Conservation (phyloP, 2,113 vertebrate species). For the Gymnarchus niloticus region DNA sequence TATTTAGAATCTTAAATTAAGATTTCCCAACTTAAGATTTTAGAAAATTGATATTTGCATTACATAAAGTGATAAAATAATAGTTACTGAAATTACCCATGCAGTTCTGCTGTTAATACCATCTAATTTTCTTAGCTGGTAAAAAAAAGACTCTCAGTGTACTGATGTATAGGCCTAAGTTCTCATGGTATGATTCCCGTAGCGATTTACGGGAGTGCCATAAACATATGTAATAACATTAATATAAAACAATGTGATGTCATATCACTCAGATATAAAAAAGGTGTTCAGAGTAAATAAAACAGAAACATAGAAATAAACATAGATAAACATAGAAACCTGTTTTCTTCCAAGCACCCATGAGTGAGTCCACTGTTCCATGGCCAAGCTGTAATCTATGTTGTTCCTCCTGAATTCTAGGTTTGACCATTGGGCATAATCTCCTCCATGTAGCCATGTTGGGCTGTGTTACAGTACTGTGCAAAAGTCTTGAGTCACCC, state of each 20-base stretch:
- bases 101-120: not conserved
- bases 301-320: too few species aligned
- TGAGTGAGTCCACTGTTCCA: too few species aligned
- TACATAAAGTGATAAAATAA: not conserved
- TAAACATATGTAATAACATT: not conserved
- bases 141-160: not conserved
- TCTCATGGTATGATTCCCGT: not conserved
- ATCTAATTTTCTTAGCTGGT: not conserved
- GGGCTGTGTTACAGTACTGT: too few species aligned
- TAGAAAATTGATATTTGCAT: not conserved
- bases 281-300: not conserved
- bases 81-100: not conserved
- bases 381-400: too few species aligned
- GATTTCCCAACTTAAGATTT: not conserved
- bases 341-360: not conserved
- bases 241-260: not conserved
- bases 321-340: too few species aligned
- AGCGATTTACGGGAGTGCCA: not conserved
- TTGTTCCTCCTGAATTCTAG: too few species aligned
- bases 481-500: too few species aligned
- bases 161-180: not conserved
- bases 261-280: not conserved
- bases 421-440: too few species aligned
- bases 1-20: not conserved
- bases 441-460: too few species aligned